Evolutionary conservation across 1,140 invertebrate genomes (phyloP).

Genomic region (Dendrolimus kikuchii): DNA sequence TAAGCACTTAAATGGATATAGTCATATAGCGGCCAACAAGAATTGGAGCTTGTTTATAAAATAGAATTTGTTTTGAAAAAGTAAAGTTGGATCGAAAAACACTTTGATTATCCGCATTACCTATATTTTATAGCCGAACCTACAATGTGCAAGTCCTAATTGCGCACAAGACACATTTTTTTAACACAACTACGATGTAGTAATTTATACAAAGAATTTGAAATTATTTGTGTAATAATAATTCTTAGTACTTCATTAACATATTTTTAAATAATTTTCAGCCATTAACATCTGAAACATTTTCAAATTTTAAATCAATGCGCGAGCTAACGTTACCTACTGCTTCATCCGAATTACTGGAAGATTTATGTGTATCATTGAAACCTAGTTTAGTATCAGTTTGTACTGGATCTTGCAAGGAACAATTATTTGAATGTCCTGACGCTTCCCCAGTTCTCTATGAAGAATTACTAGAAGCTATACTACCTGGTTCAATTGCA

Average conservation of each 20-base stretch:
- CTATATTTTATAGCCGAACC: too few species aligned
- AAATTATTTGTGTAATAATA: too few species aligned
- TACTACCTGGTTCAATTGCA: conserved; percentile 37
- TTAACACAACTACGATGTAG: too few species aligned
- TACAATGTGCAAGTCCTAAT: too few species aligned
- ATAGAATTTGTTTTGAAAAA: too few species aligned
- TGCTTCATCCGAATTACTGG: conserved; percentile 25
- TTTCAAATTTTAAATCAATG: conserved; percentile 41
- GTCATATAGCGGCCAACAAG: too few species aligned
- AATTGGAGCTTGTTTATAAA: too few species aligned
- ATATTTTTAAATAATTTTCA: conserved; percentile 35
- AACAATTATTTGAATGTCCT: conserved; percentile 34
- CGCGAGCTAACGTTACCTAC: conserved; percentile 40
- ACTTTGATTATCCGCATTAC: too few species aligned
- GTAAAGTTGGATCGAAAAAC: too few species aligned
- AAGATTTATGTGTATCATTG: conserved; percentile 37
- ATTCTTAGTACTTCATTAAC: not conserved
- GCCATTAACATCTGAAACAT: conserved; percentile 33
- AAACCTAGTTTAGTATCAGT: conserved; percentile 39
- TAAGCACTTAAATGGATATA: too few species aligned
- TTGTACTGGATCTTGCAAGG: conserved; percentile 40
- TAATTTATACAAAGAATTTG: too few species aligned
- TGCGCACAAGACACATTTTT: too few species aligned
- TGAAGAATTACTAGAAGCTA: conserved; percentile 33
- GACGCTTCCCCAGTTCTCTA: conserved; percentile 30